Evolutionary conservation across 2,888 invertebrate species (phyloP), one percentile per base, ranked within the genome.

Genomic region (Lepidocyrtinus sp.): DNA sequence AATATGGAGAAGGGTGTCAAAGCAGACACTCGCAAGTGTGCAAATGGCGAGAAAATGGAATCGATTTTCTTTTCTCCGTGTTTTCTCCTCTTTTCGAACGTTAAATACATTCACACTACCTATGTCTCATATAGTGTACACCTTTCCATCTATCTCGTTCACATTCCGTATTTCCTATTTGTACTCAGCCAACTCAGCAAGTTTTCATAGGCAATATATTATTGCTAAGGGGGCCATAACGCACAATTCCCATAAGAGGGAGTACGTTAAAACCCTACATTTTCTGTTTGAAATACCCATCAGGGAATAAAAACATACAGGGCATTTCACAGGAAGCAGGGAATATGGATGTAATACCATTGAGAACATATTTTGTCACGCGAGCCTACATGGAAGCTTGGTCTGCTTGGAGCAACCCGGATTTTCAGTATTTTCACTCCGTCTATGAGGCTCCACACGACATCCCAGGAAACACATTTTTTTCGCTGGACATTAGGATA

Each of bases 1-100:
- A 69, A 61, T 21, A 67, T 62, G 62, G 64, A 59, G 75, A 80
- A 78, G 84, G 83, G 85, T 85, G 85, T 85, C 81, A 84, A 84
- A 83, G 75, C 36, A 79, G 82, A 84, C 84, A 85, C 85, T 83
- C 81, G 74, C 69, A 81, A 80, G 85, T 84, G 85, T 84, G 81
- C 75, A 82, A 82, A 85, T 79, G 69, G 84, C 75, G 75, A 83
- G 78, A 81, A 77, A 85, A 82, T 78, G 74, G 83, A 81, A 85
- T 85, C 85, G 84, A 85, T 85, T 85, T 81, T 81, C 79, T 79
- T 78, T n/a, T n/a, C n/a, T n/a, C n/a, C 50, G 79, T 70, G 72
- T 80, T 82, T 83, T 81, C 76, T 70, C 79, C 61, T 22, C 74
- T 61, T 62, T 61, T 73, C 73, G 69, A 7, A 36, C 36, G 12